A percentile compares a stretch with the other conserved stretches of the same genome.
These are phyloP conservation scores for Athene noctua DNA, from an alignment of 2,113 vertebrate species.

Conservation along the genomic window DNA sequence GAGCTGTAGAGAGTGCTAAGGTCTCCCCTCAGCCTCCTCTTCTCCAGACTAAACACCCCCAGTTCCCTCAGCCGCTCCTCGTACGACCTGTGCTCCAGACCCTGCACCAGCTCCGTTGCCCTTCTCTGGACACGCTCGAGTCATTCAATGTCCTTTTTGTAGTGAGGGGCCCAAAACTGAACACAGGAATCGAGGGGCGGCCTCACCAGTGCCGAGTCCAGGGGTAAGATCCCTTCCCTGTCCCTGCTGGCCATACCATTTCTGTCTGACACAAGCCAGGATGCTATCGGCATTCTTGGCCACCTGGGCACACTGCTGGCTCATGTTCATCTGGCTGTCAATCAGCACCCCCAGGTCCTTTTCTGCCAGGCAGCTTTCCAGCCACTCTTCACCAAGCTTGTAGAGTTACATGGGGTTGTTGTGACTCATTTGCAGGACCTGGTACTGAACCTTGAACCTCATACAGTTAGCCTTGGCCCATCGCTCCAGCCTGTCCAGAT, in stretches of 20 bases:
- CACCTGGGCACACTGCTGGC: background rate
- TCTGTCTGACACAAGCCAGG: background rate
- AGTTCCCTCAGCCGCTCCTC: background rate
- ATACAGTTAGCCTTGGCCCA: no score
- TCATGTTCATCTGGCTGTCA: background rate
- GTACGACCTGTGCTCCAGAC: background rate
- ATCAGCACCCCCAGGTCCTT: background rate
- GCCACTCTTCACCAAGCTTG: no score
- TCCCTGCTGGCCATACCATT: background rate
- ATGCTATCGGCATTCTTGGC: background rate
- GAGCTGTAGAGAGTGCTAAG: background rate
- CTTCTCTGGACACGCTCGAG: background rate
- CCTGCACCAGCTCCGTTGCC: background rate
- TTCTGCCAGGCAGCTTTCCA: no score
- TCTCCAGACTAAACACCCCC: background rate
- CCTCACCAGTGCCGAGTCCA: background rate
- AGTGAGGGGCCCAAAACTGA: background rate
- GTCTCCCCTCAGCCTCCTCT: no score
- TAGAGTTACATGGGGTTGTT: no score
- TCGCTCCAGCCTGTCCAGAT: no score
- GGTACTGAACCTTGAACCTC: no score
- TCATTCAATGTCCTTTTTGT: background rate
- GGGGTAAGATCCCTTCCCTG: no score
- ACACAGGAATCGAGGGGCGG: no score
- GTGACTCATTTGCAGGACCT: background rate